These are phyloP conservation scores for Ceratosolen fusciceps DNA, from an alignment of 1,140 invertebrate genomes.

Conservation along the genomic window DNA sequence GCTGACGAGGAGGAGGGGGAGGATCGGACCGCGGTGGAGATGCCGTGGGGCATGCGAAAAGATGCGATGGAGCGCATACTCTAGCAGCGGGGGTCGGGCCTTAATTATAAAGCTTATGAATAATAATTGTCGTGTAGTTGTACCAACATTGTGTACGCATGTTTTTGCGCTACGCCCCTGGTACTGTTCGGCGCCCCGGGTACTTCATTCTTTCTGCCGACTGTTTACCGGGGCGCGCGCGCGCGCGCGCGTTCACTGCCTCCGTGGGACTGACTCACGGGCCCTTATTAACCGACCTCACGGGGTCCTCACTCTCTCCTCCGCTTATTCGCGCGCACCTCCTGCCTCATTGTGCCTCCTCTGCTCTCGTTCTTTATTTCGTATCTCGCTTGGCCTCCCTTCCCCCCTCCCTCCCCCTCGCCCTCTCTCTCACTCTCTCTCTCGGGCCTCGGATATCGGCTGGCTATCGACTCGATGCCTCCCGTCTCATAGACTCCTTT, in stretches of 20 bases:
- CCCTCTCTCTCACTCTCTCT: background rate
- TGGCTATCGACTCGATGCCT: background rate
- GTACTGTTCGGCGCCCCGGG: constrained; percentile 61
- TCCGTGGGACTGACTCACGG: constrained; percentile 28
- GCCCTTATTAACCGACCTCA: constrained; percentile 6
- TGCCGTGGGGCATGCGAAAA: constrained; percentile 34
- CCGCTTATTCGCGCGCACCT: background rate
- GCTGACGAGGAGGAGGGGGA: background rate
- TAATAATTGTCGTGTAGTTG: constrained; percentile 70
- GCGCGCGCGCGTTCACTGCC: background rate
- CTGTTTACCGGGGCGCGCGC: background rate
- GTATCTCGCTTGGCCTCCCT: constrained; percentile 29
- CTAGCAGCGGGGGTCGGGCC: constrained; percentile 54
- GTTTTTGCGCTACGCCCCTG: constrained; percentile 65
- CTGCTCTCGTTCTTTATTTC: no score
- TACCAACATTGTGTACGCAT: constrained; percentile 65
- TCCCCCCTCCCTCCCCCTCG: background rate
- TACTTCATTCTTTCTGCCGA: constrained; percentile 44
- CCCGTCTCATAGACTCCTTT: constrained; percentile 3
- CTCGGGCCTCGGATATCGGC: constrained; percentile 9
- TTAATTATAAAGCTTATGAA: constrained; percentile 69
- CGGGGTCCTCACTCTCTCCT: background rate
- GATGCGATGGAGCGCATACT: constrained; percentile 52
- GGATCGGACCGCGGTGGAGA: background rate
- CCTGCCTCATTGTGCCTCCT: constrained; percentile 12